Percentiles rank a stretch among this genome's conserved stretches.
Evolutionary conservation across 2,797 vertebrate species (phyloP).

Genomic region (Sphenodon punctatus): DNA sequence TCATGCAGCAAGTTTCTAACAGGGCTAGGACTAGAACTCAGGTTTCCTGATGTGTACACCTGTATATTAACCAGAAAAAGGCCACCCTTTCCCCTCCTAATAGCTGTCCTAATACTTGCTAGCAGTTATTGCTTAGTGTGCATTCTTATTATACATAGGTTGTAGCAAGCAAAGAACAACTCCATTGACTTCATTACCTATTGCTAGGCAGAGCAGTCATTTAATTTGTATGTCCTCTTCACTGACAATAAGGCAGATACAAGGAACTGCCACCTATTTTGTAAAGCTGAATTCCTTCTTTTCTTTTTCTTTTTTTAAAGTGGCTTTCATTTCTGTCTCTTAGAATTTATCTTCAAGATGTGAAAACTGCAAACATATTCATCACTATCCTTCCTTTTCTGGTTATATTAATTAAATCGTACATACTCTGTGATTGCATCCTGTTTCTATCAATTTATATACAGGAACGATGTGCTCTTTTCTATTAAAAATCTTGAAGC

Average conservation of each 20-base stretch:
- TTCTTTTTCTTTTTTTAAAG: slow-evolving; percentile 25
- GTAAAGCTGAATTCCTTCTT: background rate
- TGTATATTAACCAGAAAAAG: background rate
- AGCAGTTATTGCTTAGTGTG: background rate
- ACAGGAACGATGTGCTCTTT: slow-evolving; percentile 16
- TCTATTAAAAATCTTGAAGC: slow-evolving; percentile 49
- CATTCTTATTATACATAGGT: slow-evolving; percentile 5
- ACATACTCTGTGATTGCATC: slow-evolving; percentile 25
- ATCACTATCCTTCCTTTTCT: slow-evolving; percentile 38
- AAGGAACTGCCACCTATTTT: slow-evolving; percentile 11
- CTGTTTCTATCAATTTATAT: slow-evolving; percentile 46
- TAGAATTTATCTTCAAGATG: slow-evolving; percentile 49
- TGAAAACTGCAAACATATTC: slow-evolving; percentile 52
- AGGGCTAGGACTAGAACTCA: background rate
- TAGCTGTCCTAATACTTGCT: background rate
- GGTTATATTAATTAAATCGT: slow-evolving; percentile 30
- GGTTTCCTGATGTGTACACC: background rate
- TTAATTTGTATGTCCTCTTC: slow-evolving; percentile 8
- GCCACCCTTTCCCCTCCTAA: background rate
- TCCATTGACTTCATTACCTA: slow-evolving; percentile 18
- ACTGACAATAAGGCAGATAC: background rate
- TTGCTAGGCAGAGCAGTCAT: slow-evolving; percentile 1
- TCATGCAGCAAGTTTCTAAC: background rate
- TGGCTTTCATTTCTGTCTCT: slow-evolving; percentile 35
- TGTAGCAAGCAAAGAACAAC: slow-evolving; percentile 16